Evolutionary conservation across 2,888 invertebrate species (phyloP), one percentile per base, ranked within the genome.

Genomic region (Drosophila cyrtoloma): DNA sequence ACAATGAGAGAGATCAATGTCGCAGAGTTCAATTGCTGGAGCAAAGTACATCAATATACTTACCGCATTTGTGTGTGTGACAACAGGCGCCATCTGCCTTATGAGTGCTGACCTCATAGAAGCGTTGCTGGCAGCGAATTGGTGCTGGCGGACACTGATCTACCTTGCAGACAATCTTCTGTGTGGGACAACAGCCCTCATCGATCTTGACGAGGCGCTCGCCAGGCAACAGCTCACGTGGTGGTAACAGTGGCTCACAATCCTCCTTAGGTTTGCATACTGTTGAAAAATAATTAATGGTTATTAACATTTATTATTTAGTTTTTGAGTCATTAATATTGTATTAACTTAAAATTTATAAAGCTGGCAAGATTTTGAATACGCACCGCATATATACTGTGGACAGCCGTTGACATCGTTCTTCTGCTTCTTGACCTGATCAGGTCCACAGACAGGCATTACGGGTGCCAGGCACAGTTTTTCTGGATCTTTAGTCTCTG

Each of bases 251-350:
- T 1, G 92, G 91, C 9, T 95, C 95, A 89, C 97, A 97, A 77
- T 97, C 95, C 52, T 95, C 95, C 6, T 94, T 92, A 0, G 96
- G 96, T 89, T 95, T 95, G 89, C 97, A 97, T 93, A 96, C 97
- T 96, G 81, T 30, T 19, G 4, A 39, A 5, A 37, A 28, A 57
- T 5, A 26, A 3, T 26, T 7, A 16, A 37, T 26, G 26, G 2
- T 26, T 37, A 1, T 26, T 26, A 26, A 26, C 9, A 50, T 12
- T 44, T 44, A 22, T 44, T 44, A 12, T 12, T 22, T 22, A 16
- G 9, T 26, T 5, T 47, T 16, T 7, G 7, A 22, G 14, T 14
- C 22, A 47, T 47, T 7, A 22, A 22, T 22, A 22, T 22, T 7
- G 7, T 7, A 6, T 14, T 7, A 7, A 14, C 22, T 5, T n/a